Base-by-base conservation (phyloP, 2,888 invertebrate genomes). In the Cephus spinipes region DNA sequence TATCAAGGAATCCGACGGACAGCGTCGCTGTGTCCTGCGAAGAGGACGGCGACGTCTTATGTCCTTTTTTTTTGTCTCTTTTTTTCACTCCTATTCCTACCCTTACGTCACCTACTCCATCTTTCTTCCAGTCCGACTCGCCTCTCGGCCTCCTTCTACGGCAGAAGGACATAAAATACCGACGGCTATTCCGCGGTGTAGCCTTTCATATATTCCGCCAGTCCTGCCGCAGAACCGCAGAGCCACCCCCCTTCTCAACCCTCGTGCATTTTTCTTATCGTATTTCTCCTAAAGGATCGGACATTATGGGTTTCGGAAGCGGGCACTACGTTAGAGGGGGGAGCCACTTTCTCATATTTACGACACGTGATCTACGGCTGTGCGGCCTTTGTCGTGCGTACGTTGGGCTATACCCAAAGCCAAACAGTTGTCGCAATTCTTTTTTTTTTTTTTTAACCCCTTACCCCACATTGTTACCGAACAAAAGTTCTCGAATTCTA, bases 281-380 rank as follows among this genome's bases (percentile, higher is more conserved):
- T 83, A 82, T 84, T 85, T 82, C 80, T 79, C 73, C 74, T 76
- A 75, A 73, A 80, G 82, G 80, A 87, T 84, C 83, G 83, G 83
- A 80, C 79, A 82, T 85, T 84, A 86, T 83, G 83, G 85, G 83
- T 84, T 83, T 81, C 81, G 85, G 83, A 85, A 86, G 83, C 82
- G 82, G 81, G 81, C 81, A 83, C 83, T 83, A 83, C 82, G 85
- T 88, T 84, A 85, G 84, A 83, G 80, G 82, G 78, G 81, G 79
- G 55, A 23, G 80, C 79, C 77, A 81, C 80, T 83, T 76, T 77
- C 79, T 75, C 77, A 82, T 87, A 87, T 86, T 87, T 86, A 86
- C 85, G 84, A 77, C 73, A 73, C 78, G 80, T 82, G 82, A 87
- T 85, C 81, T 81, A 83, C 82, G 81, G 78, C 73, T 78, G 23